Base-by-base conservation (phyloP, 1,140 invertebrate species). In the Euwallacea fornicatus region DNA sequence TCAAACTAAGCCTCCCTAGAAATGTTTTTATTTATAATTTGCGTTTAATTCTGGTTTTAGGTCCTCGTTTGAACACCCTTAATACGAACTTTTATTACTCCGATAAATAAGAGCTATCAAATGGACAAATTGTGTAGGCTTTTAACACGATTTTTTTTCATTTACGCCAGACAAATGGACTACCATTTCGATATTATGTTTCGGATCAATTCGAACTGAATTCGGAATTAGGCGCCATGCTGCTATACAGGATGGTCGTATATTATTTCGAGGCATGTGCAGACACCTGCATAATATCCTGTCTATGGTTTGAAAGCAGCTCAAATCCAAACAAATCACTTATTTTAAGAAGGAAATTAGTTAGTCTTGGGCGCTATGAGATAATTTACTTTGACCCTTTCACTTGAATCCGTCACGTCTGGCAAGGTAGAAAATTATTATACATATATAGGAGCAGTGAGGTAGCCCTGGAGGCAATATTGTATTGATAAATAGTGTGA, bases 101-200 rank as follows among this genome's bases (percentile, higher is more conserved):
- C 69, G 50, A 70, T 70, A 64, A 70, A 70, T 70, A 64, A 70
- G 69, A 63, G 47, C 67, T 21, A 70, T 64, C 69, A 70, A 70
- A 64, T 54, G 42, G 43, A 70, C 61, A 70, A 70, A 70, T 70
- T 70, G 61, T 64, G 61, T 70, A 65, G 69, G 69, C 69, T 70
- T 70, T 70, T 70, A 70, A 70, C 69, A 70, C 69, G 69, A 65
- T 64, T 56, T 60, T 70, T 70, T 70, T 70, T 70, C 61, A 64
- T 70, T 70, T 70, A 54, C 44, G 16, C 16, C 53, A 11, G 46
- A 64, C 54, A 70, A 70, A 70, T 70, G 69, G 69, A 70, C 61
- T 70, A 70, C 69, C 69, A 70, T 46, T 70, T 47, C 54, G 69
- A 64, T 70, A 70, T 70, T 70, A 70, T 70, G 69, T 70, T 70